Percentiles rank a stretch among this genome's conserved stretches.
phyloP scores from a whole-genome alignment of 2,888 invertebrate species.

The Cryptus viduatorius region DNA sequence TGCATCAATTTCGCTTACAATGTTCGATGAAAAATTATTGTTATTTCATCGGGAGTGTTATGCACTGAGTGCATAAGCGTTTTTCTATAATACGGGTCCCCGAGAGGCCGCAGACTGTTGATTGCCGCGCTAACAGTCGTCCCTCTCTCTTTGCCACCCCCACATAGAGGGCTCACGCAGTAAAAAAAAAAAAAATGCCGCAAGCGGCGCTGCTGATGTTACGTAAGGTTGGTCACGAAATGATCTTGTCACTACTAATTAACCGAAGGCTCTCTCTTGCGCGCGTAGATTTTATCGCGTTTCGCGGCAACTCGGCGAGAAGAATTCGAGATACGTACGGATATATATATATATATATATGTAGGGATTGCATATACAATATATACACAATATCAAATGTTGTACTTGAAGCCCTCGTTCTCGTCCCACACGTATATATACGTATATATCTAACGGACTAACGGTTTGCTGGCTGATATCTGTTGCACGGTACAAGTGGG shows the following conservation, averaged over 20 bases:
- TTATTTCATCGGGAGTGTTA: constrained; percentile 4
- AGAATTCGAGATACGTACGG: constrained; percentile 51
- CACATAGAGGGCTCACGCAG: constrained; percentile 20
- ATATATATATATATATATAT: neutral
- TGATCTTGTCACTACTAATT: constrained; percentile 69
- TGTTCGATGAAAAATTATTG: neutral
- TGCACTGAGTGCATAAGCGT: neutral
- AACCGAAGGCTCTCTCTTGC: constrained; percentile 54
- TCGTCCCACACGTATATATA: constrained; percentile 54
- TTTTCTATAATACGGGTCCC: constrained; percentile 4
- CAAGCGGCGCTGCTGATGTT: constrained; percentile 44
- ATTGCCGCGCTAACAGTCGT: constrained; percentile 25
- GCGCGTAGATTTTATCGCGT: constrained; percentile 59
- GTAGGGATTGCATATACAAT: constrained; percentile 8
- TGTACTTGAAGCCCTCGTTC: constrained; percentile 37
- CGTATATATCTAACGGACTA: constrained; percentile 40
- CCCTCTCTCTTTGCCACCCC: neutral
- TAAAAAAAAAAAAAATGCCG: neutral
- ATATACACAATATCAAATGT: constrained; percentile 1
- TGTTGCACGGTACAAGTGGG: constrained; percentile 47
- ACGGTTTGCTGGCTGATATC: constrained; percentile 58
- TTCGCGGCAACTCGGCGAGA: constrained; percentile 54
- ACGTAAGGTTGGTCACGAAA: constrained; percentile 68
- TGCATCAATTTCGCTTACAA: neutral
- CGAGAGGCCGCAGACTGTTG: constrained; percentile 3